These are phyloP conservation scores for Botrylloides violaceus DNA, from an alignment of 23 tunicate genomes.

Conservation along the genomic window DNA sequence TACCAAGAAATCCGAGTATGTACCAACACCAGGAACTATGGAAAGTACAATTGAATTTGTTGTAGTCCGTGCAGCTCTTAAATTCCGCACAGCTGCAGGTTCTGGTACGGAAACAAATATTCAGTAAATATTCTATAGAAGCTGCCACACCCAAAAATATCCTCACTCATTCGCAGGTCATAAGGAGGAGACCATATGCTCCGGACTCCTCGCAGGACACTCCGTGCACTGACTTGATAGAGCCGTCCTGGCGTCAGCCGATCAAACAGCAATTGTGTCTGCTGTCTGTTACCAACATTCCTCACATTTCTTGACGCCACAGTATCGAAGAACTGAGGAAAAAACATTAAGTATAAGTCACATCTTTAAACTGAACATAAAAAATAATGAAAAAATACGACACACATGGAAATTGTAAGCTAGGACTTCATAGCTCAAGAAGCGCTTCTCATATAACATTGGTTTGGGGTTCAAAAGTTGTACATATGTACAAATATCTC, in stretches of 20 bases:
- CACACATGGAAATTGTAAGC: too few species aligned
- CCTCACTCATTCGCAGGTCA: constrained; percentile 12
- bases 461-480: too few species aligned
- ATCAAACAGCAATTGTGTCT: neutral
- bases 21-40: constrained; percentile 25
- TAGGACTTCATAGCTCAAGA: too few species aligned
- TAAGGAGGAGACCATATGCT: neutral
- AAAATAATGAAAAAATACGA: too few species aligned
- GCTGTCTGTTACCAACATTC: neutral
- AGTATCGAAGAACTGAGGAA: constrained; percentile 2
- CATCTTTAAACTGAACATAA: too few species aligned
- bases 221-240: constrained; percentile 11
- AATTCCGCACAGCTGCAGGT: neutral
- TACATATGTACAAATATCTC: too few species aligned
- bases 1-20: constrained; percentile 24
- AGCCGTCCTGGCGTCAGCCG: constrained; percentile 41
- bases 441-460: too few species aligned
- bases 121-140: neutral
- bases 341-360: too few species aligned
- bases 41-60: neutral
- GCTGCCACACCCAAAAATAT: too few species aligned
- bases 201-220: constrained; percentile 9
- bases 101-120: neutral
- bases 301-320: neutral
- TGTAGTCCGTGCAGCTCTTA: neutral